Conservation (phyloP, 2,113 vertebrate genomes). For the Gymnobelideus leadbeateri region DNA sequence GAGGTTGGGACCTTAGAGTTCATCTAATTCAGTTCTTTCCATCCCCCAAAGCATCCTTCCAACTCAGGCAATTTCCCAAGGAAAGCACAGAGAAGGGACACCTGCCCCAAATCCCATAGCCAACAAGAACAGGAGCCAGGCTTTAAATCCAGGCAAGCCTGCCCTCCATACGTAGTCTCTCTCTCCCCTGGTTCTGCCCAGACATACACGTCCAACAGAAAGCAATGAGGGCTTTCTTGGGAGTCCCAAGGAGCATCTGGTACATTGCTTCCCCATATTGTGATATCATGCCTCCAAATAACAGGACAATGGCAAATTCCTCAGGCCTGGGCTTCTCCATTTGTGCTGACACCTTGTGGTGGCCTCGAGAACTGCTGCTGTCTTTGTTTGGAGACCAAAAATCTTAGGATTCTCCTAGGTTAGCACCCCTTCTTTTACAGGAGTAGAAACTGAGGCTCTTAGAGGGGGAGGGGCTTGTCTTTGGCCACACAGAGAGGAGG, state of each 20-base stretch:
- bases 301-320: slow-evolving; percentile 1
- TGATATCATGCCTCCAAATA: slow-evolving; percentile 25
- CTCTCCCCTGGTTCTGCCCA: neutral
- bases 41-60: neutral
- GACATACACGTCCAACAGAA: neutral
- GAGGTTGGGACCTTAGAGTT: neutral
- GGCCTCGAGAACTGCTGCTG: neutral
- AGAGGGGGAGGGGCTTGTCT: neutral
- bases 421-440: neutral
- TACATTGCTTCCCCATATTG: neutral
- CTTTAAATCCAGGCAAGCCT: neutral
- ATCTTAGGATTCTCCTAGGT: neutral
- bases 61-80: neutral
- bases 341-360: slow-evolving; percentile 73
- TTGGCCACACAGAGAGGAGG: neutral
- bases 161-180: neutral
- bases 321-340: slow-evolving; percentile 35
- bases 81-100: neutral
- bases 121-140: no score
- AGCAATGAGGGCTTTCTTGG: neutral
- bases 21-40: neutral
- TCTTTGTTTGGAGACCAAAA: neutral
- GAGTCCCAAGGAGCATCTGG: neutral
- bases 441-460: neutral
- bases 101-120: neutral